A percentile compares a stretch with the other conserved stretches of the same genome.
phyloP scores from a whole-genome alignment of 2,113 vertebrate genomes.

The Reinhardtius hippoglossoides region DNA sequence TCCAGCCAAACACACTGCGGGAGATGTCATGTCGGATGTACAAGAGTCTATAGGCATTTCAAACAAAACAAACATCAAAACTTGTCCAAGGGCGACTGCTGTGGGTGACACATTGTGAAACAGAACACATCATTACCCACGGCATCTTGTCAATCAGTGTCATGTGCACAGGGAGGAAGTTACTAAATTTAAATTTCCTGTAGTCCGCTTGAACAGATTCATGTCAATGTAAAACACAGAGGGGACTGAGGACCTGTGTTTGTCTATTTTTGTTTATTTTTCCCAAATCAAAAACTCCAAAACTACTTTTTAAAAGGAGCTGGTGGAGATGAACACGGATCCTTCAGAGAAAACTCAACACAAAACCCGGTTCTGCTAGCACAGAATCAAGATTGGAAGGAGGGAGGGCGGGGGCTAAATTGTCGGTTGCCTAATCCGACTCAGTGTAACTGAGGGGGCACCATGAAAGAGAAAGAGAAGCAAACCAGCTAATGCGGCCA shows the following conservation, averaged over 20 bases:
- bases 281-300: constrained; percentile 6
- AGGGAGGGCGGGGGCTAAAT: constrained; percentile 11
- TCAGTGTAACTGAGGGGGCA: constrained; percentile 49
- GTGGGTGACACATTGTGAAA: constrained; percentile 60
- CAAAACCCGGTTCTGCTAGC: neutral
- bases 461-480: constrained; percentile 42
- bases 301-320: neutral
- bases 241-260: constrained; percentile 11
- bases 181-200: constrained; percentile 66
- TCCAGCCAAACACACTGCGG: constrained; percentile 37
- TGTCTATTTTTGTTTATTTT: neutral
- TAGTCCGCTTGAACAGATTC: constrained; percentile 24
- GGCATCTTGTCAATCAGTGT: constrained; percentile 71
- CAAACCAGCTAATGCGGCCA: constrained; percentile 69
- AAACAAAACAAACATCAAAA: constrained; percentile 71
- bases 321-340: neutral
- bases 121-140: constrained; percentile 67
- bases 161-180: constrained; percentile 44
- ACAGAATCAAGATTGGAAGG: constrained; percentile 23
- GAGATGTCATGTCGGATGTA: constrained; percentile 34
- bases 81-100: constrained; percentile 59
- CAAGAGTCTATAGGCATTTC: constrained; percentile 52
- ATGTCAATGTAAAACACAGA: constrained; percentile 34
- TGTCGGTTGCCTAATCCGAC: constrained; percentile 51
- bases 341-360: constrained; percentile 30